Conservation (phyloP, 2,888 invertebrate species). For the Parasteatoda lunata region DNA sequence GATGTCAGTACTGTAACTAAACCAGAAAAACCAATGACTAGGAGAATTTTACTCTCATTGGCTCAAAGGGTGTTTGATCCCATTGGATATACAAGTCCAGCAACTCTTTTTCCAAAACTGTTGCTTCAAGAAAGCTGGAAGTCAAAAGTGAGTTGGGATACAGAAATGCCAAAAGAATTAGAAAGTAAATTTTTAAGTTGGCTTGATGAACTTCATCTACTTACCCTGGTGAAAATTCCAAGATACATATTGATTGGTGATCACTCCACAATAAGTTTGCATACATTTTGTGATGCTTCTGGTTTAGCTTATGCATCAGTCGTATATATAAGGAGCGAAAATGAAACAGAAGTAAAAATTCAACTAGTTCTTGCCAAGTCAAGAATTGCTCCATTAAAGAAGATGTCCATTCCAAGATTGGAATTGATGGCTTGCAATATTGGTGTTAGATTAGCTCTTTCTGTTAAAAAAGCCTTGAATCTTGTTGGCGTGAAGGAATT, state of each 20-base stretch:
- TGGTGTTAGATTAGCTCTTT: not conserved
- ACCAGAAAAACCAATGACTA: not conserved
- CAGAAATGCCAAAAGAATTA: not conserved
- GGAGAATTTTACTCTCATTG: not conserved
- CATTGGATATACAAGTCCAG: conserved; percentile 1
- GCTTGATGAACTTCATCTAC: not conserved
- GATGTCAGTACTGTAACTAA: not conserved
- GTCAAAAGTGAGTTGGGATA: not conserved
- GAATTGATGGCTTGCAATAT: not conserved
- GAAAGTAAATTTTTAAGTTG: not conserved
- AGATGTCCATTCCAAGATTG: not conserved
- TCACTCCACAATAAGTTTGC: no score
- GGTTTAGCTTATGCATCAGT: no score
- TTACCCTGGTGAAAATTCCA: no score
- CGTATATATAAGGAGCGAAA: no score
- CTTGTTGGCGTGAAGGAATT: not conserved
- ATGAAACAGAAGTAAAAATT: no score
- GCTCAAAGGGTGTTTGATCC: conserved; percentile 7
- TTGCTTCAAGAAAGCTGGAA: not conserved
- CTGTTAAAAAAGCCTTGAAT: not conserved
- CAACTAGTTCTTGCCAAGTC: not conserved
- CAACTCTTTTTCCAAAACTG: conserved; percentile 6
- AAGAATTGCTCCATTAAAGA: not conserved
- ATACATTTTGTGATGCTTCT: no score
- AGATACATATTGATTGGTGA: no score